These are phyloP conservation scores for Agrilus planipennis DNA, from an alignment of 1,140 invertebrate genomes.

Conservation along the genomic window DNA sequence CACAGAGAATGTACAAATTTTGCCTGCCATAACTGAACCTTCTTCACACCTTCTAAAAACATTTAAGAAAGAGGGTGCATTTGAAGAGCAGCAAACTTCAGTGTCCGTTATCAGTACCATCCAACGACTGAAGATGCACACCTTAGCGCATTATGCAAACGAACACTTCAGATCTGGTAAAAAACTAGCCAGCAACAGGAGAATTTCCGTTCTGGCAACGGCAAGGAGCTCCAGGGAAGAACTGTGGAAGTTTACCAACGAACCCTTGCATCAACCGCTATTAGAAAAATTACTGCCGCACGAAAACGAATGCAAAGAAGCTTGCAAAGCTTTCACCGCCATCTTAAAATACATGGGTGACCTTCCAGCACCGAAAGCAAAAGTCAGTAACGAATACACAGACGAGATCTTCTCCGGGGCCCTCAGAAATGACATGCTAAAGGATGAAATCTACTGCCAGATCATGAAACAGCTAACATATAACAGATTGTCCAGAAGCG, in stretches of 20 bases:
- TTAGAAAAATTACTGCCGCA: conserved; percentile 68
- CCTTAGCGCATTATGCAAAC: conserved; percentile 67
- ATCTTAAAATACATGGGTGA: conserved; percentile 96
- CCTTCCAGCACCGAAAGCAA: conserved; percentile 60
- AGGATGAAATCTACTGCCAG: conserved; percentile 90
- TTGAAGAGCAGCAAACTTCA: conserved; percentile 33
- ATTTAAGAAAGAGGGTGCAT: conserved; percentile 44
- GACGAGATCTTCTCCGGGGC: conserved; percentile 80
- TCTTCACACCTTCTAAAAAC: conserved; percentile 41
- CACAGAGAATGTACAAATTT: conserved; percentile 73
- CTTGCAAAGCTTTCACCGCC: conserved; percentile 50
- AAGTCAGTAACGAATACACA: conserved; percentile 62
- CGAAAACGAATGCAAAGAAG: conserved; percentile 61
- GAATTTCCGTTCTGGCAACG: conserved; percentile 50
- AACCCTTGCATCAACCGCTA: conserved; percentile 76
- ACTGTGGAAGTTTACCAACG: conserved; percentile 72
- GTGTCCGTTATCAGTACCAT: conserved; percentile 39
- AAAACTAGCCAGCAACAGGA: conserved; percentile 45
- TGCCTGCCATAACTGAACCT: conserved; percentile 74
- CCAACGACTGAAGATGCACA: conserved; percentile 58
- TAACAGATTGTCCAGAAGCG: conserved; percentile 68
- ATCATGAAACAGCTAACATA: conserved; percentile 89
- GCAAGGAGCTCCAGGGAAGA: conserved; percentile 46
- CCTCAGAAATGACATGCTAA: conserved; percentile 62
- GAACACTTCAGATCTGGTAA: conserved; percentile 61